Base-by-base conservation (phyloP, 2,797 vertebrate species). In the Enoplosus armatus region DNA sequence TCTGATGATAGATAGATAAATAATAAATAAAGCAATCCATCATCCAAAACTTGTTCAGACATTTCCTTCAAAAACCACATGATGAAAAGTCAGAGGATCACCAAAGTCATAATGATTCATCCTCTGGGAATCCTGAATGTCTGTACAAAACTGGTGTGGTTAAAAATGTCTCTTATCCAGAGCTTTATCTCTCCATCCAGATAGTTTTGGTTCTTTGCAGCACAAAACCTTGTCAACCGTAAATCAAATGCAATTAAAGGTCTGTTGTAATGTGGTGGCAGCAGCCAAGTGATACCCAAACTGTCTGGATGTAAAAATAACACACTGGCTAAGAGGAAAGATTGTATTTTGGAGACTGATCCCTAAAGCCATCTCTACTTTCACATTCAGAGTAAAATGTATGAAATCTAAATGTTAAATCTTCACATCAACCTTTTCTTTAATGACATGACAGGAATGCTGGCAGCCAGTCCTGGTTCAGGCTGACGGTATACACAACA, bases 401-500 rank as follows among this genome's bases (percentile, higher is more conserved):
- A 37, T 48, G 6, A 50, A 51, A 8, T 26, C 15, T 29, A 20
- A 29, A 55, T 18, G 12, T 55, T 11, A 63, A 58, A 26, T 11
- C 7, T 79, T 74, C 35, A 24, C 61, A 26, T 51, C 29, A 56
- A 39, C 41, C 2, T 66, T 56, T n/a, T 72, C 26, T 75, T 37
- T 53, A 0, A 22, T 77, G 24, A 18, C 14, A 2, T 51, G 8
- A 62, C 85, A 92, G 90, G 64, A 85, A 74, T 37, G 8, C 1
- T 18, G 77, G 65, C 48, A 58, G 14, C 22, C 62, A 33, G 62
- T 47, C 1, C 24, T 72, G 69, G 81, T 87, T 88, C 73, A 60
- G 7, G 1, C 63, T 93, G 71, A 85, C 16, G 2, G 88, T 93
- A 0, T 69, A 37, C 56, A 26, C 54, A 47, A 10, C 68, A 11